These are phyloP conservation scores for Drosophila mayri DNA, from an alignment of 1,140 invertebrate genomes.

Conservation along the genomic window DNA sequence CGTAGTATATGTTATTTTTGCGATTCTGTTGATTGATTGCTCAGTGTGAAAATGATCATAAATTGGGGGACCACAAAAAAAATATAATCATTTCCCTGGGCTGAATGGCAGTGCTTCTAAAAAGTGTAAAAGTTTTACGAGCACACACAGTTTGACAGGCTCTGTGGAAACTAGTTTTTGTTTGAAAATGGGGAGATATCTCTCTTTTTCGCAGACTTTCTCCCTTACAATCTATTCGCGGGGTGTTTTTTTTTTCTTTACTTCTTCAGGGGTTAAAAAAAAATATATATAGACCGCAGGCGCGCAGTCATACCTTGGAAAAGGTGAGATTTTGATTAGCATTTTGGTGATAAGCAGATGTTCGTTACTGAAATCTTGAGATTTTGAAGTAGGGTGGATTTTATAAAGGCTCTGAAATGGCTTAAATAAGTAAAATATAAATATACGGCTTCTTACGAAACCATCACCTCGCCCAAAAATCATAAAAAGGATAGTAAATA, in stretches of 20 bases:
- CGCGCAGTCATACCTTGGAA: conserved; percentile 22
- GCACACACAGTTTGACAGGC: conserved; percentile 19
- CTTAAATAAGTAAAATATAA: too few relatives aligned
- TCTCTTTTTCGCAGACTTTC: conserved; percentile 16
- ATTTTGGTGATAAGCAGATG: conserved; percentile 26
- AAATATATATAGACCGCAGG: conserved; percentile 15
- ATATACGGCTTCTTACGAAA: too few relatives aligned
- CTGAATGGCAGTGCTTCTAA: conserved; percentile 7
- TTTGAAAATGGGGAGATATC: conserved; percentile 12
- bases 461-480: too few relatives aligned
- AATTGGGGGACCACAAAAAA: conserved; percentile 38
- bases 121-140: conserved; percentile 15
- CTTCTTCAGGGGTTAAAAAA: conserved; percentile 22
- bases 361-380: background rate
- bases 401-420: background rate
- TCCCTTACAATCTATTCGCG: conserved; percentile 13
- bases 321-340: conserved; percentile 20
- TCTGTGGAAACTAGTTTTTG: conserved; percentile 37
- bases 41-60: conserved; percentile 71
- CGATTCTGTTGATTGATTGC: conserved; percentile 72
- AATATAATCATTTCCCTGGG: conserved; percentile 7
- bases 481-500: too few relatives aligned
- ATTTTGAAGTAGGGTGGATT: background rate
- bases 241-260: conserved; percentile 18
- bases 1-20: conserved; percentile 38